A percentile compares a stretch with the other conserved stretches of the same genome.
Evolutionary conservation across 2,113 vertebrate species (phyloP).

Genomic region (Chelonoidis abingdonii): DNA sequence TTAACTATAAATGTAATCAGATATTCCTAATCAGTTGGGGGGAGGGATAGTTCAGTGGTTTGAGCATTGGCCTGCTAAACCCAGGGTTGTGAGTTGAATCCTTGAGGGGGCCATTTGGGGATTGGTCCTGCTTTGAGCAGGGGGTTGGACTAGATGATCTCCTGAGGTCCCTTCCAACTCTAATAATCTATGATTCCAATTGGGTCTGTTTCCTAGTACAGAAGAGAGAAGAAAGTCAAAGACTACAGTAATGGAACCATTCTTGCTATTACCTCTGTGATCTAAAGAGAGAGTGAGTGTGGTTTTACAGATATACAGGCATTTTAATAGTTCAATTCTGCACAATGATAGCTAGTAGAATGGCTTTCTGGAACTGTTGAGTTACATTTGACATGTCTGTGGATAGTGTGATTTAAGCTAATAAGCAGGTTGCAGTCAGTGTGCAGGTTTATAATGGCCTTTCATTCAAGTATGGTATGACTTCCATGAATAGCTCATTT

Average conservation of each 20-base stretch:
- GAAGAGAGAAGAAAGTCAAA: neutral
- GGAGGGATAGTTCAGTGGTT: no score
- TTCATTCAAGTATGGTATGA: neutral
- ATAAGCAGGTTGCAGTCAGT: neutral
- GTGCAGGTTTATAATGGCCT: neutral
- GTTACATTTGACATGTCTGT: neutral
- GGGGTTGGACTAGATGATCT: no score
- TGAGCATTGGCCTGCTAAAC: no score
- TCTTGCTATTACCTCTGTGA: neutral
- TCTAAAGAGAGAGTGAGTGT: neutral
- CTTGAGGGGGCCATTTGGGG: no score
- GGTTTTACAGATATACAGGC: neutral
- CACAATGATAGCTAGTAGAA: conserved; percentile 21
- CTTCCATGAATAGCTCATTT: neutral
- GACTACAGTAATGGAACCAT: fast-evolving
- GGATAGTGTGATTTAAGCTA: neutral
- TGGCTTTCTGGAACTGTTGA: neutral
- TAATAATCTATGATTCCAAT: neutral
- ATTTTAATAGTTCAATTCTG: neutral
- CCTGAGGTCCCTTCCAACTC: no score
- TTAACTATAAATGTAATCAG: conserved; percentile 3
- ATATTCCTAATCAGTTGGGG: neutral
- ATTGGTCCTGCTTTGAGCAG: no score
- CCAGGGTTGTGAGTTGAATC: no score
- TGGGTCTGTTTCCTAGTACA: neutral